A percentile compares a stretch with the other conserved stretches of the same genome.
These are phyloP conservation scores for Sebastes oblongus DNA, from an alignment of 2,797 vertebrate species.

Conservation along the genomic window DNA sequence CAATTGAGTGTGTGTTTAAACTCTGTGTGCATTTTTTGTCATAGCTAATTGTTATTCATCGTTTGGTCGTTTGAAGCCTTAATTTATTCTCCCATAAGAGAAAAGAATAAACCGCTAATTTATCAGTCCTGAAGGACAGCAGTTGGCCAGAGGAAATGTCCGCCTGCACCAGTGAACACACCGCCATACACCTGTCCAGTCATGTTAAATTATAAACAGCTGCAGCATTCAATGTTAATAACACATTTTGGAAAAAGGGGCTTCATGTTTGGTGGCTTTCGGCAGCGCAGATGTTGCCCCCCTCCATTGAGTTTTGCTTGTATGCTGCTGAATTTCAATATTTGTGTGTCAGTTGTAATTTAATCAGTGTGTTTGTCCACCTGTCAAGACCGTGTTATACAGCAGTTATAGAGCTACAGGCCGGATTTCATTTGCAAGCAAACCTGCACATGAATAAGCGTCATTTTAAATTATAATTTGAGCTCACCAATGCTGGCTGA, in stretches of 20 bases:
- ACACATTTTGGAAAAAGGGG: constrained; percentile 27
- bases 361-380: constrained; percentile 9
- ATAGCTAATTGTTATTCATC: constrained; percentile 31
- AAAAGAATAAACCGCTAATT: constrained; percentile 56
- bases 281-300: constrained; percentile 43
- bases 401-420: not conserved
- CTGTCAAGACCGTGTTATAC: constrained; percentile 10
- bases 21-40: constrained; percentile 9
- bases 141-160: constrained; percentile 60
- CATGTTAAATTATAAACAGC: constrained; percentile 70
- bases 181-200: constrained; percentile 41
- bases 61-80: constrained; percentile 34
- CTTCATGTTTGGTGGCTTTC: constrained; percentile 38
- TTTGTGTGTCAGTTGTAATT: constrained; percentile 48
- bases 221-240: constrained; percentile 59
- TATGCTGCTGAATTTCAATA: constrained; percentile 62
- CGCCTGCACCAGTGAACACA: constrained; percentile 27
- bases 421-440: constrained; percentile 2
- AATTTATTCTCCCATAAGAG: constrained; percentile 61
- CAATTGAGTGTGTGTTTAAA: constrained; percentile 16
- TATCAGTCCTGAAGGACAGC: constrained; percentile 53
- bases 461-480: constrained; percentile 6
- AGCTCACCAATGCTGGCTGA: constrained; percentile 1
- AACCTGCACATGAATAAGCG: not conserved
- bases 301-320: constrained; percentile 26